Base-by-base conservation (phyloP, 2,113 vertebrate species). In the Gopherus flavomarginatus region DNA sequence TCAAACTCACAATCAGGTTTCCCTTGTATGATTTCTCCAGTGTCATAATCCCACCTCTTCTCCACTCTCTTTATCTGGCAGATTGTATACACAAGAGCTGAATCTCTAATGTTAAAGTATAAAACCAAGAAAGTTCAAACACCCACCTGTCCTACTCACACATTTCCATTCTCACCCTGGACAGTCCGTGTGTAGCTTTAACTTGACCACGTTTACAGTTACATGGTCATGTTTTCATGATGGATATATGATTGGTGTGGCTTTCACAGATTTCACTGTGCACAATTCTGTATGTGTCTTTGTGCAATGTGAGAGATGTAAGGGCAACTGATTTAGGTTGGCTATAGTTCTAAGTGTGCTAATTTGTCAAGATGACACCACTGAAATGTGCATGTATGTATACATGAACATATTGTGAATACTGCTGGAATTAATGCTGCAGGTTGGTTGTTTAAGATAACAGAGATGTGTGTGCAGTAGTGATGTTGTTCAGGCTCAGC, bases 301-400 rank as follows among this genome's bases (percentile, higher is more conserved):
- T 53, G 52, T 53, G 52, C 17, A 53, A 53, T 19, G 52, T 19
- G 52, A 44, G 83, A 59, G 69, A 93, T 50, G 27, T 83, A 85
- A 1, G 7, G 87, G 38, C 13, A 56, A 91, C 14, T 57, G 52
- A 52, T 79, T 65, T 0, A 0, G 35, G 56, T 0, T 38, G 77
- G 84, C 93, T 53, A 14, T 29, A 87, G 31, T 44, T 53, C n/a
- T 42, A 95, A 97, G 95, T 81, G 83, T 95, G 91, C 93, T 92
- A 90, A 93, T 8, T 94, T 85, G 4, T 17, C 81, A 47, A 86
- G 77, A 50, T 14, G 31, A 47, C 0, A 59, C 80, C 78, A 85
- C 90, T 81, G 83, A 12, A 90, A 49, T 77, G 92, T 52, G n/a
- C 93, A 80, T 90, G 94, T 92, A 90, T 90, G 85, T 5, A 59